These are phyloP conservation scores for Drosophila pruinosa DNA, from an alignment of 1,140 invertebrate genomes.

Conservation along the genomic window DNA sequence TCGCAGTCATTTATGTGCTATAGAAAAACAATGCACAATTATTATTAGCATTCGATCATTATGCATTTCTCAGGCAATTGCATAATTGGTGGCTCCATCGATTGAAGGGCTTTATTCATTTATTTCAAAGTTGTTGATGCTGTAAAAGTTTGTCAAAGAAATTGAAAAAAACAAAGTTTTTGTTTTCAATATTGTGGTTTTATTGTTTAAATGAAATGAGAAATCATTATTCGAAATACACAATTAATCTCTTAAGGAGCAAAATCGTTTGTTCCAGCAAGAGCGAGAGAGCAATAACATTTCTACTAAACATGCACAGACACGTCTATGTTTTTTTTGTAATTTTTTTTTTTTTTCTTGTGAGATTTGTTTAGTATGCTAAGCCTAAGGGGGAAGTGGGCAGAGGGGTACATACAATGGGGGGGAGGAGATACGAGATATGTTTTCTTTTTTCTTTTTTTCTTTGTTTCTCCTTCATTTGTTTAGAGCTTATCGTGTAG, in stretches of 20 bases:
- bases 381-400: background rate
- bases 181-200: conserved; percentile 39
- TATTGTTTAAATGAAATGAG: conserved; percentile 53
- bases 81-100: background rate
- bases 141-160: too few relatives aligned
- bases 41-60: background rate
- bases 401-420: conserved; percentile 6
- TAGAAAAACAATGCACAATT: background rate
- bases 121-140: too few relatives aligned
- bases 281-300: conserved; percentile 62
- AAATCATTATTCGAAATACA: conserved; percentile 52
- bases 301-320: conserved; percentile 39
- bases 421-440: conserved; percentile 18
- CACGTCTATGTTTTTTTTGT: conserved; percentile 3
- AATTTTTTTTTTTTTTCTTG: conserved; percentile 12
- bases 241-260: conserved; percentile 54
- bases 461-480: conserved; percentile 13
- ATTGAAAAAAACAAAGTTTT: background rate
- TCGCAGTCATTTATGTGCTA: background rate
- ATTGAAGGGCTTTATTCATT: background rate
- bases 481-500: conserved; percentile 9
- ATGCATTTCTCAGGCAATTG: background rate
- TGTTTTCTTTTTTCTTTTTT: conserved; percentile 15
- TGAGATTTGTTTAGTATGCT: conserved; percentile 9
- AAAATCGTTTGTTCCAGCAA: conserved; percentile 20